phyloP scores from a whole-genome alignment of 2,888 invertebrate genomes.

The Lumbricus terrestris region DNA sequence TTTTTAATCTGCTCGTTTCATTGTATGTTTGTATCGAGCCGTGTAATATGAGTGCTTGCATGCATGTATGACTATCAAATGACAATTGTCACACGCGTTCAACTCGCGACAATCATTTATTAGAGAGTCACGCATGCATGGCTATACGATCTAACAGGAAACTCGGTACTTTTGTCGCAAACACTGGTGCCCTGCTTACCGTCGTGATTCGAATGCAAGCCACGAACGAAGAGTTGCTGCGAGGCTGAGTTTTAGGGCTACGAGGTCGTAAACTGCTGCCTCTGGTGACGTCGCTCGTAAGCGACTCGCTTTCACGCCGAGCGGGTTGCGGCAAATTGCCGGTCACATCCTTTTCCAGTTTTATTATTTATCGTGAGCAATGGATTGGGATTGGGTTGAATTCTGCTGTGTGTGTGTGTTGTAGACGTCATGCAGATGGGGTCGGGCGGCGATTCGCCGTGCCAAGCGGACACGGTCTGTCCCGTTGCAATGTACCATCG shows the following conservation, averaged over 20 bases:
- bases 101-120: too few relatives aligned
- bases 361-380: neutral
- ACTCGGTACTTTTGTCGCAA: neutral
- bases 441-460: neutral
- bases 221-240: neutral
- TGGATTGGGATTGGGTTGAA: neutral
- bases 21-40: neutral
- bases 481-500: neutral
- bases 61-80: too few relatives aligned
- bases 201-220: conserved; percentile 3
- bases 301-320: neutral
- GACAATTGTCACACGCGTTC: too few relatives aligned
- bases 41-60: too few relatives aligned
- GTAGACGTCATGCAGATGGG: neutral
- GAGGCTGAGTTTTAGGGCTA: neutral
- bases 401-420: neutral
- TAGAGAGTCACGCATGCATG: too few relatives aligned
- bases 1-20: neutral
- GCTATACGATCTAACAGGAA: neutral
- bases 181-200: neutral
- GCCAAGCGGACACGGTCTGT: neutral
- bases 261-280: neutral
- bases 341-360: neutral
- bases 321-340: neutral
- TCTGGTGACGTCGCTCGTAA: neutral